phyloP scores from a whole-genome alignment of 1,140 invertebrate species.

The Trinorchestia longiramus region DNA sequence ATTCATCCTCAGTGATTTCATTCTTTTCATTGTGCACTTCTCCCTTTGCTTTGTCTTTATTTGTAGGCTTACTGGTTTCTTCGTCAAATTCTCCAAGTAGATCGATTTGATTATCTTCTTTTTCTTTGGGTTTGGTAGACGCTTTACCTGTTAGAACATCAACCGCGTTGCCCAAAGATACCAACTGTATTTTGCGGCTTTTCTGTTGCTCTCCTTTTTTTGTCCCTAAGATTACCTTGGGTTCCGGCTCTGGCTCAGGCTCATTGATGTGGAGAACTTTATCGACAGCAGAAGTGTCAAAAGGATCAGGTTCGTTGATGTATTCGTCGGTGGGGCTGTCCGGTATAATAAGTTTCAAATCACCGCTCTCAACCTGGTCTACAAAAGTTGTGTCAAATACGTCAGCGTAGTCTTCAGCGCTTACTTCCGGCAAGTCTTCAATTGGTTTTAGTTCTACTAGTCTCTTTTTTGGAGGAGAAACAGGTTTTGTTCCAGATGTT shows the following conservation, averaged over 20 bases:
- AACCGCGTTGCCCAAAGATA: slow-evolving; percentile 85
- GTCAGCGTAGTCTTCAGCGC: slow-evolving; percentile 77
- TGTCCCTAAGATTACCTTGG: slow-evolving; percentile 1
- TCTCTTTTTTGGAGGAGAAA: slow-evolving; percentile 60
- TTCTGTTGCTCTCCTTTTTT: slow-evolving; percentile 49
- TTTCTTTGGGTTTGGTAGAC: slow-evolving; percentile 78
- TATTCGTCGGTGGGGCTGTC: slow-evolving; percentile 80
- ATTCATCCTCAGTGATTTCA: slow-evolving; percentile 40
- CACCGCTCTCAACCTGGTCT: slow-evolving; percentile 85
- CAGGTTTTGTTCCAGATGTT: slow-evolving; percentile 47
- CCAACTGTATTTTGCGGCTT: slow-evolving; percentile 81
- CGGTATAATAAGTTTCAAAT: slow-evolving; percentile 78
- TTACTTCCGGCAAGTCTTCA: slow-evolving; percentile 67
- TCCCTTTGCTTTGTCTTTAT: not conserved
- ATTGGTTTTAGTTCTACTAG: slow-evolving; percentile 66
- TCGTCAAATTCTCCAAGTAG: slow-evolving; percentile 60
- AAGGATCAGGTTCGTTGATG: slow-evolving; percentile 80
- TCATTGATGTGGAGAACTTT: slow-evolving; percentile 82
- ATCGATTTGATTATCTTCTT: slow-evolving; percentile 57
- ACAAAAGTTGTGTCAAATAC: slow-evolving; percentile 90
- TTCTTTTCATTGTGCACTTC: not conserved
- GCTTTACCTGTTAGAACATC: slow-evolving; percentile 81
- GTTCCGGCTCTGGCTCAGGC: slow-evolving; percentile 67
- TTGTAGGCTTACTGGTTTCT: slow-evolving; percentile 11
- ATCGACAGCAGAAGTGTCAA: slow-evolving; percentile 88